Evolutionary conservation across 2,888 invertebrate genomes (phyloP).

Genomic region (Junonia oenone): DNA sequence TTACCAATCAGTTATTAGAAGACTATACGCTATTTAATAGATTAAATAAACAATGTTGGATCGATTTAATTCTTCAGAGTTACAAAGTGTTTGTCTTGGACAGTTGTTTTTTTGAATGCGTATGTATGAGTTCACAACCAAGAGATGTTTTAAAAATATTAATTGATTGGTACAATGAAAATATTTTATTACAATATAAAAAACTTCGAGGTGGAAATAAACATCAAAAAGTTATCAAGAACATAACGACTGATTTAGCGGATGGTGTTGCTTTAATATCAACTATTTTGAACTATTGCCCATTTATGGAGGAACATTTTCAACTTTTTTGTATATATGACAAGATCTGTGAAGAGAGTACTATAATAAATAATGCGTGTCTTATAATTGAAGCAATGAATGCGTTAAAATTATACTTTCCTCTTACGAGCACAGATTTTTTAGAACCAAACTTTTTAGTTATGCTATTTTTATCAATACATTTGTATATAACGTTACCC

Average conservation of each 20-base stretch:
- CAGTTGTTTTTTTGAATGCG: constrained; percentile 68
- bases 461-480: constrained; percentile 78
- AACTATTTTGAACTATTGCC: constrained; percentile 77
- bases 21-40: constrained; percentile 50
- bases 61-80: constrained; percentile 81
- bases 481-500: constrained; percentile 78
- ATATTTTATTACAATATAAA: constrained; percentile 46
- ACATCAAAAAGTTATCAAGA: constrained; percentile 48
- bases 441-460: constrained; percentile 74
- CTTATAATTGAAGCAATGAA: constrained; percentile 77
- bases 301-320: constrained; percentile 71
- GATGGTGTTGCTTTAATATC: constrained; percentile 79
- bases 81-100: constrained; percentile 79
- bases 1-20: constrained; percentile 45
- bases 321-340: constrained; percentile 63
- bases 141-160: constrained; percentile 55
- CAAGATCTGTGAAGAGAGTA: constrained; percentile 50
- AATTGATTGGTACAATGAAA: constrained; percentile 58
- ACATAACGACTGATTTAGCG: constrained; percentile 72
- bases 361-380: constrained; percentile 78
- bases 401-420: constrained; percentile 74
- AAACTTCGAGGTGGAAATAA: constrained; percentile 40
- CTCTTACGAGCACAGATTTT: constrained; percentile 73
- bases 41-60: constrained; percentile 76
- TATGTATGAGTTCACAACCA: constrained; percentile 53